Evolutionary conservation across 1,140 invertebrate genomes (phyloP).

Genomic region (Helicoverpa zea): DNA sequence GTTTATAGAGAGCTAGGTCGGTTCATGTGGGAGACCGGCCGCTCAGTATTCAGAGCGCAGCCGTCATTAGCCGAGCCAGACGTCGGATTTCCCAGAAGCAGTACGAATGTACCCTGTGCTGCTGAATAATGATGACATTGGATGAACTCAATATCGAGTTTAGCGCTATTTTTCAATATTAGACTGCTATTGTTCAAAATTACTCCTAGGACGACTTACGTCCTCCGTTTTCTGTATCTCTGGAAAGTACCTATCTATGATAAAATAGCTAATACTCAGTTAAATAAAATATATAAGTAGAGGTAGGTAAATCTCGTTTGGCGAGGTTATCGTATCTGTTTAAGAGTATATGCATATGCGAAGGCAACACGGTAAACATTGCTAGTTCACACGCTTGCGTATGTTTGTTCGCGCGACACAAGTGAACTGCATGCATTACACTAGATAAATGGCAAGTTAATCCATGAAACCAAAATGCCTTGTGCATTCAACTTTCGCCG

Average conservation of each 20-base stretch:
- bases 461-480: conserved; percentile 73
- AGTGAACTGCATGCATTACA: conserved; percentile 30
- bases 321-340: not conserved
- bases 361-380: not conserved
- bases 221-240: not conserved
- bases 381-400: not conserved
- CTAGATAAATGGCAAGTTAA: conserved; percentile 59
- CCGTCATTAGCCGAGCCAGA: conserved; percentile 81
- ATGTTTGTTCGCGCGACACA: conserved; percentile 1
- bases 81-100: conserved; percentile 80
- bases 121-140: conserved; percentile 78
- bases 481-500: conserved; percentile 81
- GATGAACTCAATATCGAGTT: conserved; percentile 59
- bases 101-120: conserved; percentile 67
- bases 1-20: conserved; percentile 39
- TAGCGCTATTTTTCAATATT: conserved; percentile 31
- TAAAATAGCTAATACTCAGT: too few species aligned
- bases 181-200: conserved; percentile 29
- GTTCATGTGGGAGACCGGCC: conserved; percentile 57
- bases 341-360: not conserved
- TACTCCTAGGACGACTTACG: too few species aligned
- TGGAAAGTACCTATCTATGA: too few species aligned
- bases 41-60: conserved; percentile 74
- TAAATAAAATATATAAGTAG: too few species aligned
- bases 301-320: not conserved